Conservation (phyloP, 2,113 vertebrate genomes). For the Sapayoa aenigma region DNA sequence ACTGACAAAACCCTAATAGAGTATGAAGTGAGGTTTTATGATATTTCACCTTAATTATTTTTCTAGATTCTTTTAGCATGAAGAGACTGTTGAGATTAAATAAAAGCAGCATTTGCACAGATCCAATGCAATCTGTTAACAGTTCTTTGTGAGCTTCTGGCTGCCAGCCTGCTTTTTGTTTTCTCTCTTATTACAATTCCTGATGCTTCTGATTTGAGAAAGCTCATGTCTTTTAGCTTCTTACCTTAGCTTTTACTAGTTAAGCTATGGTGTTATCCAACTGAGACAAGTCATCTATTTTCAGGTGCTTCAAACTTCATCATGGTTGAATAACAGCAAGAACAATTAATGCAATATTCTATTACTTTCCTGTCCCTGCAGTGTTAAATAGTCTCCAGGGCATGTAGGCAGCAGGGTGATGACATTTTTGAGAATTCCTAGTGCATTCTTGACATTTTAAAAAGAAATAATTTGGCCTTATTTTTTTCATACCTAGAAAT, state of each 20-base stretch:
- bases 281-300: slow-evolving; percentile 28
- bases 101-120: neutral
- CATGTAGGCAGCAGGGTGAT: neutral
- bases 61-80: neutral
- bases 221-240: neutral
- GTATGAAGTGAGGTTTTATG: neutral
- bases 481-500: slow-evolving; percentile 1
- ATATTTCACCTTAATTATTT: slow-evolving; percentile 22
- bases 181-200: neutral
- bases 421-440: slow-evolving; percentile 52
- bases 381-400: slow-evolving; percentile 42
- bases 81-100: neutral
- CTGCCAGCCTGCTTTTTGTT: neutral
- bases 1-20: neutral
- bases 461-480: slow-evolving; percentile 34
- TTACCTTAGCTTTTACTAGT: neutral
- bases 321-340: slow-evolving; percentile 11
- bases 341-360: slow-evolving; percentile 52
- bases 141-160: neutral
- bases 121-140: neutral
- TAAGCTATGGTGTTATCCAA: neutral
- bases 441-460: slow-evolving; percentile 32
- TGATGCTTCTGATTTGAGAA: slow-evolving; percentile 1
- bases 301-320: slow-evolving; percentile 33
- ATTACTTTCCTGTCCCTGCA: neutral